These are phyloP conservation scores for Leptura quadrifasciata DNA, from an alignment of 2,888 invertebrate genomes.

Conservation along the genomic window DNA sequence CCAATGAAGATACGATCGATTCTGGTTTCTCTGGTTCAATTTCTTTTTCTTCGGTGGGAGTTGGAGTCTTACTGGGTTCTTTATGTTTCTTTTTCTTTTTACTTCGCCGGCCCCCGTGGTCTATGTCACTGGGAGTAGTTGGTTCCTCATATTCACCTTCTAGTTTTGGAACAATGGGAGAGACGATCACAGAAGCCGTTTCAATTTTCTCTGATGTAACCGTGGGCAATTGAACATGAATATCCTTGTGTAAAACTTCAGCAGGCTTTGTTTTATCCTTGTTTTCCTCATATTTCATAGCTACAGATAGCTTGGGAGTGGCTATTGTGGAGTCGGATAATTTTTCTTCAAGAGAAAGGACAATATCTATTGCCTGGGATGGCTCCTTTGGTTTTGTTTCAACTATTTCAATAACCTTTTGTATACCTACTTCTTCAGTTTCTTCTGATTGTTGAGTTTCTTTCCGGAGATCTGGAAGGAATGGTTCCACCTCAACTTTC, in stretches of 20 bases:
- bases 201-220: constrained; percentile 55
- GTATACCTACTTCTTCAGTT: not conserved
- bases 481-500: not conserved
- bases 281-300: constrained; percentile 66
- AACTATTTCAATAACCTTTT: not conserved
- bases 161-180: constrained; percentile 66
- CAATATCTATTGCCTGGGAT: constrained; percentile 69
- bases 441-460: constrained; percentile 19
- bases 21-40: constrained; percentile 61
- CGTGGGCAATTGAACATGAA: constrained; percentile 67
- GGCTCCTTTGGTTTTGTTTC: constrained; percentile 58
- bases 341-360: constrained; percentile 72
- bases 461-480: not conserved
- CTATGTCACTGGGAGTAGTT: constrained; percentile 71
- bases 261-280: constrained; percentile 59
- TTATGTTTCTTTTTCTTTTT: constrained; percentile 82
- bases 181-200: constrained; percentile 55
- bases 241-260: constrained; percentile 67
- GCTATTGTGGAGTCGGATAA: constrained; percentile 70
- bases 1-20: constrained; percentile 74
- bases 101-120: constrained; percentile 76
- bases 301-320: constrained; percentile 67
- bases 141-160: constrained; percentile 68
- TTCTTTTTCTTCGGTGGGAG: constrained; percentile 58
- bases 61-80: constrained; percentile 61